Evolutionary conservation across 2,113 vertebrate species (phyloP).

Genomic region (Brevimyrus niger): DNA sequence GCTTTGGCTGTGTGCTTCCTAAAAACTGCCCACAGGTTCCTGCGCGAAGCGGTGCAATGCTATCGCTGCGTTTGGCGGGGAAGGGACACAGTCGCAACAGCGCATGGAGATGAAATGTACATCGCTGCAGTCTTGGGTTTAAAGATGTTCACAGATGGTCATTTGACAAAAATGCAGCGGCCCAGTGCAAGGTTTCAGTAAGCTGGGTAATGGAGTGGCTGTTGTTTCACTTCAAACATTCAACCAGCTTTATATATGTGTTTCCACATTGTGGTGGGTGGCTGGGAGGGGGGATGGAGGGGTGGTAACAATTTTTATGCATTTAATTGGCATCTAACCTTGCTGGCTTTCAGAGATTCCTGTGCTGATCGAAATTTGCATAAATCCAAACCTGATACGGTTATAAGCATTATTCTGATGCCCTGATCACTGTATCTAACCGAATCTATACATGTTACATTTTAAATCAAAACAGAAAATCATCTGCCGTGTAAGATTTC

Average conservation of each 20-base stretch:
- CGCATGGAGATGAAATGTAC: neutral
- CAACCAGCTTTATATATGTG: neutral
- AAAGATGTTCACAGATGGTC: neutral
- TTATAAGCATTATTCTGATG: neutral
- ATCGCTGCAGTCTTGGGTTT: neutral
- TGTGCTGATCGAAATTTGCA: neutral
- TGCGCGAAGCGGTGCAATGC: neutral
- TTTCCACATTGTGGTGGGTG: neutral
- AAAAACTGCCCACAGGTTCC: neutral
- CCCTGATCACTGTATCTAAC: neutral
- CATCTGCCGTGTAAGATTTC: neutral
- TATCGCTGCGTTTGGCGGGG: neutral
- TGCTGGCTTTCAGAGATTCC: neutral
- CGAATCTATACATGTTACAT: neutral
- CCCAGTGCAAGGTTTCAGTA: neutral
- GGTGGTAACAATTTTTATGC: neutral
- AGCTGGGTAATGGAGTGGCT: neutral
- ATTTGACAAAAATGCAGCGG: neutral
- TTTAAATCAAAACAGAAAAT: neutral
- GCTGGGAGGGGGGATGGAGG: neutral
- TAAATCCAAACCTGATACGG: neutral
- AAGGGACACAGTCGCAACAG: neutral
- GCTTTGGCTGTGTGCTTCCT: neutral
- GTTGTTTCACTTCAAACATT: neutral
- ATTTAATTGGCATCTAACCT: neutral